Evolutionary conservation across 2,797 vertebrate genomes (phyloP).

Genomic region (Phyllotis vaccarum): DNA sequence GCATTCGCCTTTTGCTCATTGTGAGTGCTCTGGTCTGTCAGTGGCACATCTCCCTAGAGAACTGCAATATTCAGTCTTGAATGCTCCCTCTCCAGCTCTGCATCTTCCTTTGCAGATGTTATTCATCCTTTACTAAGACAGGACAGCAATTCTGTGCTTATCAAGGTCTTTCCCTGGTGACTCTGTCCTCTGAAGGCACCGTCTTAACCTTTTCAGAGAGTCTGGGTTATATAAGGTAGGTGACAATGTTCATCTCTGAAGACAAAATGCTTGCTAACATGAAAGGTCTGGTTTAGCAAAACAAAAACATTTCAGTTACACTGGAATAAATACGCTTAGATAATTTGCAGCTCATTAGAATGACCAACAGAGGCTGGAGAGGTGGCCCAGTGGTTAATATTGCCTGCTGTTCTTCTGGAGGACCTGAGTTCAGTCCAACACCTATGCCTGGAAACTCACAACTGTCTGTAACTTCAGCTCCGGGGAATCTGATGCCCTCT

Average conservation of each 20-base stretch:
- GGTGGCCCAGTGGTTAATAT: background rate
- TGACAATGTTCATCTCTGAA: constrained; percentile 75
- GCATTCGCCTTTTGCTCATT: background rate
- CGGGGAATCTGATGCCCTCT: background rate
- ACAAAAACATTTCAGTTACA: background rate
- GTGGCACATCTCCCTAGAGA: constrained; percentile 53
- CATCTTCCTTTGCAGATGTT: constrained; percentile 73
- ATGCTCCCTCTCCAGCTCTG: constrained; percentile 66
- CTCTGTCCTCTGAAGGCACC: constrained; percentile 71
- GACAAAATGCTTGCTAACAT: constrained; percentile 53
- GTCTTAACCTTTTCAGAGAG: constrained; percentile 84
- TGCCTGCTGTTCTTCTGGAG: background rate
- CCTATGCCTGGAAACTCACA: background rate
- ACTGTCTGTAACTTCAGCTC: background rate
- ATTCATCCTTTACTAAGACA: constrained; percentile 75
- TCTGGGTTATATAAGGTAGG: constrained; percentile 74
- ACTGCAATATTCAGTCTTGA: constrained; percentile 63
- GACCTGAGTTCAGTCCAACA: background rate
- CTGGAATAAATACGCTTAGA: background rate
- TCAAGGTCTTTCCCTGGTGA: constrained; percentile 74
- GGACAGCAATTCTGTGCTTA: constrained; percentile 57
- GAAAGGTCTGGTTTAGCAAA: constrained; percentile 79
- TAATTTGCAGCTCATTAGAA: constrained; percentile 51
- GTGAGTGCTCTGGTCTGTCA: background rate
- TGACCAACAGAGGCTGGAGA: background rate